Conservation (phyloP, 2,888 invertebrate species). For the Scotopteryx bipunctaria region DNA sequence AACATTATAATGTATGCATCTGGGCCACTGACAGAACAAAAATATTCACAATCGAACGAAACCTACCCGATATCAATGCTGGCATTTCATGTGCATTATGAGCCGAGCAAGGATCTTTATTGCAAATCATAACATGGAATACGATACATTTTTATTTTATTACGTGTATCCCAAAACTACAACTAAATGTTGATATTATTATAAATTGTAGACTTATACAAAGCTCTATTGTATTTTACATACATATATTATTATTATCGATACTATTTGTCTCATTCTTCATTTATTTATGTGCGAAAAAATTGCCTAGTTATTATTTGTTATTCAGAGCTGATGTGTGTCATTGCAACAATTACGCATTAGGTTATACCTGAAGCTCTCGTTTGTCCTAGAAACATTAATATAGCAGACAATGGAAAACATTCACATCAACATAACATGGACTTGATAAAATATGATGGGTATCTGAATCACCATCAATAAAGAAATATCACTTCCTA, state of each 20-base stretch:
- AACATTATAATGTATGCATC: constrained; percentile 68
- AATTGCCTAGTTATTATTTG: constrained; percentile 58
- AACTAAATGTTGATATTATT: too few species aligned
- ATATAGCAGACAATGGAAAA: constrained; percentile 20
- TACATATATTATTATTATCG: constrained; percentile 9
- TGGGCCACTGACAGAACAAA: constrained; percentile 64
- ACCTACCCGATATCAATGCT: constrained; percentile 23
- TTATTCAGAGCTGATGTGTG: constrained; percentile 65
- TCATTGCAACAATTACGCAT: constrained; percentile 73
- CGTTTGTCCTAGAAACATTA: constrained; percentile 45
- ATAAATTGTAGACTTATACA: too few species aligned
- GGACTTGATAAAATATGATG: constrained; percentile 19
- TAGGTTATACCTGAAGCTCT: constrained; percentile 53
- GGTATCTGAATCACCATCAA: constrained; percentile 26
- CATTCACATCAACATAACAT: constrained; percentile 14
- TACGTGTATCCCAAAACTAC: too few species aligned
- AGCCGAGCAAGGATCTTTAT: constrained; percentile 8
- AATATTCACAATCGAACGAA: constrained; percentile 38
- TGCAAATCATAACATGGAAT: constrained; percentile 1
- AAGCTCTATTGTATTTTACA: too few species aligned
- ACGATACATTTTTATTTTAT: not conserved
- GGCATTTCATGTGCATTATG: constrained; percentile 17
- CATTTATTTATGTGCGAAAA: constrained; percentile 63
- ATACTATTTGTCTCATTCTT: constrained; percentile 46
- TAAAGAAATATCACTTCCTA: constrained; percentile 35